Evolutionary conservation across 2,888 invertebrate species (phyloP).

Genomic region (Papilio protenor): DNA sequence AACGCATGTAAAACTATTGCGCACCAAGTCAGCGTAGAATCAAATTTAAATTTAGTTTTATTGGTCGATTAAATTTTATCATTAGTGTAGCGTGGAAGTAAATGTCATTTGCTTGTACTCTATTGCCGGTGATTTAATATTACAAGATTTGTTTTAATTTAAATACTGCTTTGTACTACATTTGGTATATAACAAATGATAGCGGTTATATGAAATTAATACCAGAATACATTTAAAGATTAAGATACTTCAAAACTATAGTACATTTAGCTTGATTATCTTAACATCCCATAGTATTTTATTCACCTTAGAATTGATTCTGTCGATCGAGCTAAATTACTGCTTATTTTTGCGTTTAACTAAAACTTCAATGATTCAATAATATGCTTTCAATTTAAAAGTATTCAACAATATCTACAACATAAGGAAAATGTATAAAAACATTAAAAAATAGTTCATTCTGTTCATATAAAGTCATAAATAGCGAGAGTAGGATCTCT

Average conservation of each 20-base stretch:
- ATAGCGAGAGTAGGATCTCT: slow-evolving; percentile 18
- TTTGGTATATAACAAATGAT: neutral
- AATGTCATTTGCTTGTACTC: slow-evolving; percentile 32
- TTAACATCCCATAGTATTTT: too few relatives aligned
- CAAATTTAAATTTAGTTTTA: slow-evolving; percentile 40
- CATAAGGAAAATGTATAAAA: neutral
- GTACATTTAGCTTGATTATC: too few relatives aligned
- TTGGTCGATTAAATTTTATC: slow-evolving; percentile 41
- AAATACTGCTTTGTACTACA: neutral
- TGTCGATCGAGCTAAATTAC: neutral
- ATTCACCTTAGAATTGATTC: too few relatives aligned
- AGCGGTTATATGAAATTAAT: neutral
- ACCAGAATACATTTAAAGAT: neutral
- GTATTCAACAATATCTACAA: neutral
- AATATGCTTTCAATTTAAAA: too few relatives aligned
- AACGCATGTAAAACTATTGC: slow-evolving; percentile 27
- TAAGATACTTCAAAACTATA: neutral
- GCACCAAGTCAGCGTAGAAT: slow-evolving; percentile 9
- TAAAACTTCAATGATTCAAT: too few relatives aligned
- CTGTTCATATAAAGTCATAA: neutral
- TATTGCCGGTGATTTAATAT: slow-evolving; percentile 33
- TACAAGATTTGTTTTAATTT: slow-evolving; percentile 8
- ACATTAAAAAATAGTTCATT: neutral
- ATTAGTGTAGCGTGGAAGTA: slow-evolving; percentile 36
- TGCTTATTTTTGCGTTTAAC: too few relatives aligned